A percentile compares a stretch with the other conserved stretches of the same genome.
These are phyloP conservation scores for Scomberomorus guttatus DNA, from an alignment of 2,797 vertebrate species.

Conservation along the genomic window DNA sequence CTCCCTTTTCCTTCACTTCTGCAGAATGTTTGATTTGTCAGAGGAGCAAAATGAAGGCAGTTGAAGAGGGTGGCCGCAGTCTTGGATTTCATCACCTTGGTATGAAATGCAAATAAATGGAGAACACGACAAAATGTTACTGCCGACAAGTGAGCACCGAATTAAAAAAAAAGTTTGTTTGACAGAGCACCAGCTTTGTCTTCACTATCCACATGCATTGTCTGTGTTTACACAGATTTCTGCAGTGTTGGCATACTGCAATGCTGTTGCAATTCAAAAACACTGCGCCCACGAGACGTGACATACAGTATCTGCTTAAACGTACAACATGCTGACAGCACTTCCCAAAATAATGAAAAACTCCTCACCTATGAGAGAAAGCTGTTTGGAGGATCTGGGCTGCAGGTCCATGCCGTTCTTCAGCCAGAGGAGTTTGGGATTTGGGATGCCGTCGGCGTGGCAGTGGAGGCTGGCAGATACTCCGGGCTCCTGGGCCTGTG, in stretches of 20 bases:
- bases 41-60: constrained; percentile 10
- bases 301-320: constrained; percentile 15
- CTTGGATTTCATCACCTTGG: constrained; percentile 20
- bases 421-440: constrained; percentile 94
- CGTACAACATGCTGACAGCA: constrained; percentile 7
- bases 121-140: constrained; percentile 22
- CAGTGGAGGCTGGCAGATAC: constrained; percentile 93
- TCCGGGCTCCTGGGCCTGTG: constrained; percentile 96
- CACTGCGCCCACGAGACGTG: background rate
- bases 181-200: constrained; percentile 7
- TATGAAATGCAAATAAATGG: constrained; percentile 15
- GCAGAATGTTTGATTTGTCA: constrained; percentile 32
- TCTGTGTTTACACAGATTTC: constrained; percentile 3
- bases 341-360: constrained; percentile 18
- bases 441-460: constrained; percentile 95
- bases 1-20: constrained; percentile 15
- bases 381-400: constrained; percentile 90
- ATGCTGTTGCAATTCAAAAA: constrained; percentile 10
- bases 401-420: constrained; percentile 95
- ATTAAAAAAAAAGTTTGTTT: constrained; percentile 6
- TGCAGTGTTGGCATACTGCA: constrained; percentile 14
- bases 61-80: constrained; percentile 12
- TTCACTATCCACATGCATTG: background rate
- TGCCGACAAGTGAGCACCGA: constrained; percentile 11
- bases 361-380: constrained; percentile 91